Evolutionary conservation across 2,113 vertebrate genomes (phyloP).

Genomic region (Dipodomys ordii): DNA sequence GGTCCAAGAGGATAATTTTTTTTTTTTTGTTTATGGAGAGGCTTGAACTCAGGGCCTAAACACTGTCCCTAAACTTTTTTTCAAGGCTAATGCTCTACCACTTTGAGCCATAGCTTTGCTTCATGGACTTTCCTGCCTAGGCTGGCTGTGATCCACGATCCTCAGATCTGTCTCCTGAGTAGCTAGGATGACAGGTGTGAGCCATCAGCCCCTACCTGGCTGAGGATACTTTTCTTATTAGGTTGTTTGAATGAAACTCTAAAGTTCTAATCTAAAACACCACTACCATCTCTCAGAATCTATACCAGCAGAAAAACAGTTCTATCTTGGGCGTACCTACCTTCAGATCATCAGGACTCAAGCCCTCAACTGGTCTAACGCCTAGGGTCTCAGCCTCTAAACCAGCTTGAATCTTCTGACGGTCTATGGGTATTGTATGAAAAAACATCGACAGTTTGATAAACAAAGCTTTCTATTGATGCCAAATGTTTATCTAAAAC

Average conservation of each 20-base stretch:
- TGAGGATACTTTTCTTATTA: not conserved
- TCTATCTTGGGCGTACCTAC: not conserved
- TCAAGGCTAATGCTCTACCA: too few relatives aligned
- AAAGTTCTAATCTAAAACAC: not conserved
- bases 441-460: not conserved
- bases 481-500: slow-evolving; percentile 60
- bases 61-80: too few relatives aligned
- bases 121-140: too few relatives aligned
- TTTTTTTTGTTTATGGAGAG: too few relatives aligned
- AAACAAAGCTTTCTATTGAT: not conserved
- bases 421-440: slow-evolving; percentile 1
- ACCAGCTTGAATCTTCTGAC: slow-evolving; percentile 3
- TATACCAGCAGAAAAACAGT: not conserved
- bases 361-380: not conserved
- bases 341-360: not conserved
- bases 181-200: too few relatives aligned
- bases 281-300: not conserved
- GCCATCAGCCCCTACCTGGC: too few relatives aligned
- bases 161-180: too few relatives aligned
- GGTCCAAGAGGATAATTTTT: not conserved
- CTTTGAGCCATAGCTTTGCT: too few relatives aligned
- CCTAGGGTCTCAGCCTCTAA: not conserved
- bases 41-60: too few relatives aligned
- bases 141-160: too few relatives aligned
- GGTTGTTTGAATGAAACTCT: not conserved